Base-by-base conservation (phyloP, 2,797 vertebrate species). In the Corythornis leucogaster region DNA sequence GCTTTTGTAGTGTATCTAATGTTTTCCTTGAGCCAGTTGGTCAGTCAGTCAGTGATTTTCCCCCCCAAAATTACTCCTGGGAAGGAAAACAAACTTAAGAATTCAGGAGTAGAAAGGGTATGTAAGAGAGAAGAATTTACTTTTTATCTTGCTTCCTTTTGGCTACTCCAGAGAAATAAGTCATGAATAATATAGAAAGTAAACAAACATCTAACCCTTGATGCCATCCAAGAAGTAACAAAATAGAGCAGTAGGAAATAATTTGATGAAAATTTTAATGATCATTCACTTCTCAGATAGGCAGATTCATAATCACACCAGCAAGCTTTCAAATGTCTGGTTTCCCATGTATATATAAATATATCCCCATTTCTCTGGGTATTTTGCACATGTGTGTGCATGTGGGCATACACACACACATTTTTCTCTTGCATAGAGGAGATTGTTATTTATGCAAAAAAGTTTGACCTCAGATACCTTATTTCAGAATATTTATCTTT, bases 11-110 rank as follows among this genome's bases (percentile, higher is more conserved):
- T 83, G 84, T 93, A 86, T 86, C 92, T 91, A 93, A 94, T 80
- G 43, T n/a, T 92, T 75, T 85, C 62, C 84, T 84, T 66, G 61
- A 80, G 51, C 85, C 91, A 94, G 68, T 40, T 90, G 88, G 90
- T 87, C 78, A 66, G 43, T 71, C 71, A 92, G 80, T 80, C 81
- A 85, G 55, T 38, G 73, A 51, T 59, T 87, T 19, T 62, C 16
- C 51, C 25, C 30, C 30, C 0, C 1, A 18, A 51, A 83, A 73
- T 35, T 76, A 46, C n/a, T 78, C 53, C 51, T 76, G 69, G 62
- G 62, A 75, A 83, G 45, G 31, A 75, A 93, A 82, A 85, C 26
- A 75, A 80, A 59, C 35, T 4, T 11, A 85, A 89, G 48, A 80
- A 79, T 31, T 51, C 24, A 80, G 31, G 33, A 75, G 48, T 26